phyloP scores from a whole-genome alignment of 1,140 invertebrate genomes.

The Cydia amplana region DNA sequence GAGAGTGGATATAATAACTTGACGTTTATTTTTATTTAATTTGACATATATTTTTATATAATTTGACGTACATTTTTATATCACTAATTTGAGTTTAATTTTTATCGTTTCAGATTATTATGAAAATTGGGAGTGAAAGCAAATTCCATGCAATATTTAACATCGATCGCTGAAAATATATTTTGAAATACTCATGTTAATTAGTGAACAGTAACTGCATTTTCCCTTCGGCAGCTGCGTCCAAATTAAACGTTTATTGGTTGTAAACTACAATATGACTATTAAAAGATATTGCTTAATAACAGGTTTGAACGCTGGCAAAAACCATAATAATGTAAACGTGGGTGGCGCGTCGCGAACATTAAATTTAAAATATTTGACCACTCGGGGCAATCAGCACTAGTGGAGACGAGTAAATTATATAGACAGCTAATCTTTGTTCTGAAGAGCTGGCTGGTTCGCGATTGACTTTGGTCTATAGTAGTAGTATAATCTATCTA shows the following conservation, averaged over 20 bases:
- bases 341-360: conserved; percentile 57
- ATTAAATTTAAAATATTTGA: conserved; percentile 66
- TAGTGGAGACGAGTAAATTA: neutral
- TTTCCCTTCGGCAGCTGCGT: neutral
- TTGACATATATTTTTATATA: no score
- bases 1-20: no score
- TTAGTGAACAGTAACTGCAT: neutral
- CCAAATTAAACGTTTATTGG: conserved; percentile 17
- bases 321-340: conserved; percentile 45
- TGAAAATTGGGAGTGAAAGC: no score
- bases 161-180: no score
- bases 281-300: conserved; percentile 48
- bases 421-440: neutral
- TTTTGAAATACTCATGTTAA: neutral
- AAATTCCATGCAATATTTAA: no score
- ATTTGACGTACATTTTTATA: no score
- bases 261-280: conserved; percentile 13
- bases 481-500: no score
- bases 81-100: no score
- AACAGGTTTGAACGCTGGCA: conserved; percentile 41
- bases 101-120: no score
- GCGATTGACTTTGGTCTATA: no score
- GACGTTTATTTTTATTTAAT: no score
- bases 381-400: conserved; percentile 45
- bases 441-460: no score